Evolutionary conservation across 2,113 vertebrate species (phyloP).

Genomic region (human (Homo sapiens)): DNA sequence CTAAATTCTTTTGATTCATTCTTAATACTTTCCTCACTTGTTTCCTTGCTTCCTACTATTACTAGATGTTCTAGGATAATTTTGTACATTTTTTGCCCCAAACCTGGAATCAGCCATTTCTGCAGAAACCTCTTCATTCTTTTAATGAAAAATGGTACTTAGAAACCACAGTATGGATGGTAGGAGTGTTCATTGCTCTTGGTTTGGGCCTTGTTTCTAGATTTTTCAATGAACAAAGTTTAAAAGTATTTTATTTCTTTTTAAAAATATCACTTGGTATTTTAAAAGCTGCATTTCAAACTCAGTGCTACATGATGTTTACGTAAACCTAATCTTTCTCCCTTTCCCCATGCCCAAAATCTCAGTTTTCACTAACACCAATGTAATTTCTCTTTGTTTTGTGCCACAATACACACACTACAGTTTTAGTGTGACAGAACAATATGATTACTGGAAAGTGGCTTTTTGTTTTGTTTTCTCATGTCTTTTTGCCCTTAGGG

Average conservation of each 20-base stretch:
- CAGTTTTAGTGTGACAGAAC: conserved; percentile 3
- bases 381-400: not conserved
- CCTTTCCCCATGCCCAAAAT: not conserved
- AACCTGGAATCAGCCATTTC: not conserved
- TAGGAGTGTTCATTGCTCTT: not conserved
- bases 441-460: not conserved
- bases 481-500: not conserved
- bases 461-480: not conserved
- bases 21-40: not conserved
- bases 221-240: not conserved
- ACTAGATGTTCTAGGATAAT: not conserved
- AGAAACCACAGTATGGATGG: not conserved
- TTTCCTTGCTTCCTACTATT: not conserved
- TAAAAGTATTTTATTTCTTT: not conserved
- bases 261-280: not conserved
- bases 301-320: not conserved
- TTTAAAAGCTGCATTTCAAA: not conserved
- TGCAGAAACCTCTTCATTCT: not conserved
- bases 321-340: not conserved
- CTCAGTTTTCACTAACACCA: not conserved
- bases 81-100: conserved; percentile 32
- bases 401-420: not conserved
- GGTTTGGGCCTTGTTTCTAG: conserved; percentile 22
- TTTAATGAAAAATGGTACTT: conserved; percentile 37
- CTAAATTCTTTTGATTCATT: not conserved